phyloP scores from a whole-genome alignment of 2,888 invertebrate genomes.

The Physocephala rufipes region DNA sequence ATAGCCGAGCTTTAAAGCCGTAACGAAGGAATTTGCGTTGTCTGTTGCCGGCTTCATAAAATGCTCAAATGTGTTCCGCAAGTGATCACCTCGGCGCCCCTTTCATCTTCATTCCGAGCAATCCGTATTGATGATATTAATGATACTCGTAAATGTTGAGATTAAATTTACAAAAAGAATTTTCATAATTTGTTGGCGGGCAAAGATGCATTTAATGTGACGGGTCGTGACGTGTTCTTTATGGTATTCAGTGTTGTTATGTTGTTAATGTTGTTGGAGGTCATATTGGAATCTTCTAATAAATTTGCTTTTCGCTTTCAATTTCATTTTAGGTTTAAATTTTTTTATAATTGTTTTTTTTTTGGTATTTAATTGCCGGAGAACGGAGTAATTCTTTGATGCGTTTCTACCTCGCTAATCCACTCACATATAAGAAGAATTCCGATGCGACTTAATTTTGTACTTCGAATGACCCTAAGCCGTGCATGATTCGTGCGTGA shows the following conservation, averaged over 20 bases:
- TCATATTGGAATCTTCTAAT: slow-evolving; percentile 4
- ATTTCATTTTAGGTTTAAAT: slow-evolving; percentile 14
- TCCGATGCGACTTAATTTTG: neutral
- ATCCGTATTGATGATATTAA: slow-evolving; percentile 32
- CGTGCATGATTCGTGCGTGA: too few species aligned
- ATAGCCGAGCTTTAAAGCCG: slow-evolving; percentile 41
- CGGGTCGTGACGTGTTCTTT: neutral
- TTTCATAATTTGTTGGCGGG: slow-evolving; percentile 13
- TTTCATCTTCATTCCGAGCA: slow-evolving; percentile 12
- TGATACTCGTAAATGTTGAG: slow-evolving; percentile 47
- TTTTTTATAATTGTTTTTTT: too few species aligned
- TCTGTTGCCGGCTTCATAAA: neutral
- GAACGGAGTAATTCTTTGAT: too few species aligned
- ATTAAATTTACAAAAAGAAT: slow-evolving; percentile 47
- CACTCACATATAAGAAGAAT: too few species aligned
- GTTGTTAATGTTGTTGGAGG: slow-evolving; percentile 11
- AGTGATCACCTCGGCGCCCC: too few species aligned
- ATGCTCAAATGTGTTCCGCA: too few species aligned
- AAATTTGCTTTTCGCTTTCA: slow-evolving; percentile 25
- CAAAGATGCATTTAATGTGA: neutral
- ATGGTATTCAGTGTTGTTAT: neutral
- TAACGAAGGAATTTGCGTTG: slow-evolving; percentile 1
- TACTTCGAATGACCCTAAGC: neutral
- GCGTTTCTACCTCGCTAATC: too few species aligned
- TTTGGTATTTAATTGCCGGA: too few species aligned